Conservation (phyloP, 2,888 invertebrate species). For the Nomada goodeniana region DNA sequence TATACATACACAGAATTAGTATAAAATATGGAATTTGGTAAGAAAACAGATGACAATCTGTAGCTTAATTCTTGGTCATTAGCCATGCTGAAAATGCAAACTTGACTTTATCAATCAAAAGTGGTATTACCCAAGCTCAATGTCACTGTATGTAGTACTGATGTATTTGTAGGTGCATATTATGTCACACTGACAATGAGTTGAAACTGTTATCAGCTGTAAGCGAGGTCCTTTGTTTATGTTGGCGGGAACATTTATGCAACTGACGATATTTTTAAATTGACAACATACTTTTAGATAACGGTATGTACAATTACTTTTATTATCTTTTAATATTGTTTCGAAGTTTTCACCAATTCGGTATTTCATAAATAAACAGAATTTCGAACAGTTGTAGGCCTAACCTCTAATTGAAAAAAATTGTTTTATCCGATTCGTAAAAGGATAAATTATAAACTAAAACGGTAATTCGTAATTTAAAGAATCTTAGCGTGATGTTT, state of each 20-base stretch:
- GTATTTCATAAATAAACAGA: background rate
- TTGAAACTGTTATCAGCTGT: slow-evolving; percentile 17
- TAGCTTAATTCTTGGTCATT: no score
- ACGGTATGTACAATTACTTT: slow-evolving; percentile 36
- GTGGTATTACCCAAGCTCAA: no score
- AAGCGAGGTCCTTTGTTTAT: slow-evolving; percentile 22
- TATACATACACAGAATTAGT: no score
- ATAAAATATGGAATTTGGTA: no score
- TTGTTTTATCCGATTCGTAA: background rate
- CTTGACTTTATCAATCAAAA: no score
- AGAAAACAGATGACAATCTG: no score
- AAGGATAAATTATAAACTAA: background rate
- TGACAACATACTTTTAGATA: slow-evolving; percentile 16
- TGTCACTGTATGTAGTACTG: no score
- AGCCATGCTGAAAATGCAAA: no score
- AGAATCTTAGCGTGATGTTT: background rate
- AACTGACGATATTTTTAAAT: background rate
- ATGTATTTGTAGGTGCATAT: background rate
- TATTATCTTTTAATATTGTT: background rate
- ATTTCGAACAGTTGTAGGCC: background rate
- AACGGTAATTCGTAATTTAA: background rate
- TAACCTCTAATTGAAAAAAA: slow-evolving; percentile 28
- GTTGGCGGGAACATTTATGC: slow-evolving; percentile 18
- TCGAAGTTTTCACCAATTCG: background rate
- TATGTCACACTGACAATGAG: slow-evolving; percentile 10